Evolutionary conservation across 2,888 invertebrate species (phyloP), one percentile per base, ranked within the genome.

Genomic region (Drosophila niveifrons): DNA sequence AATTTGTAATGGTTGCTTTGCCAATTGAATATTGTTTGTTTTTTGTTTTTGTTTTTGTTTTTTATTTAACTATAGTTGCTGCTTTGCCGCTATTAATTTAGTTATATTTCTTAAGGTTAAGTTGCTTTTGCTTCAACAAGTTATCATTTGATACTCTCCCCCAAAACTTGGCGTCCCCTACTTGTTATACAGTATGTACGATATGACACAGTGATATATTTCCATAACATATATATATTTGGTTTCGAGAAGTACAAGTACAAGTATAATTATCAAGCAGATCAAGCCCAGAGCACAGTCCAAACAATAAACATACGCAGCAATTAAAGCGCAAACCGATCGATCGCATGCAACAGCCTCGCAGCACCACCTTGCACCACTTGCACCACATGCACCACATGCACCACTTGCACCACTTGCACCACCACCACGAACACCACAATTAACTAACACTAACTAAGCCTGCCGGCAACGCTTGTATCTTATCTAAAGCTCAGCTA

Each of bases 161-260:
- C 39, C 17, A 28, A 48, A 50, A 75, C 52, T 66, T 74, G 74
- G 63, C 69, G 66, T 78, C 23, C 44, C 46, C 56, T 78, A 72
- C 81, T 81, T 65, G 73, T 57, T 57, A 57, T 87, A 87, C 90
- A 88, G 90, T 51, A 91, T 91, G 91, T 92, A 92, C 92, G 92
- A 92, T 92, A 92, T 92, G 92, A 92, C 92, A 92, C 92, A 91
- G 90, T 92, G 79, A 82, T 88, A 83, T 73, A 86, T 57, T 80
- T 80, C 74, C 75, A 73, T 81, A 77, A 78, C 82, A 85, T 78
- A 75, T 78, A 64, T 74, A 23, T 23, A 23, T 23, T 23, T 23
- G 3, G 23, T 41, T 59, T 73, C 68, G 72, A 72, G 71, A 79
- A 81, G 70, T 83, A 76, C 79, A 79, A 81, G 70, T 83, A 76